A percentile compares a stretch with the other conserved stretches of the same genome.
Conservation (phyloP, 1,140 invertebrate species). For the Kradibia gibbosae region DNA sequence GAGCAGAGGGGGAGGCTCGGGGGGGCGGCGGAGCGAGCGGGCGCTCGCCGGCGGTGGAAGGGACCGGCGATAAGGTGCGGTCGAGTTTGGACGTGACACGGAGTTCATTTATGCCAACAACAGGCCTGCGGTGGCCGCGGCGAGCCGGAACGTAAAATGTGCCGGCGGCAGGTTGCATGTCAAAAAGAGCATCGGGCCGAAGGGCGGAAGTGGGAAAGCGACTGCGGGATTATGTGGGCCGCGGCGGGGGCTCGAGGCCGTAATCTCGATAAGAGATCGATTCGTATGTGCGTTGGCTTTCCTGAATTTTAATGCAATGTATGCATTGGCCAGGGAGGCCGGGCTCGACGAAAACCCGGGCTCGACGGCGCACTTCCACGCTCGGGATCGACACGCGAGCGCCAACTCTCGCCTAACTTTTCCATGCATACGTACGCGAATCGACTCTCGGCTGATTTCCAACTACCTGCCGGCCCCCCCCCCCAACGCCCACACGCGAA, state of each 20-base stretch:
- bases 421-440: slow-evolving; percentile 22
- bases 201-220: slow-evolving; percentile 43
- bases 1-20: not conserved
- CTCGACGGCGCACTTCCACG: slow-evolving; percentile 21
- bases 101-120: slow-evolving; percentile 55
- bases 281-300: slow-evolving; percentile 53
- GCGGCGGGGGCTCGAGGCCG: slow-evolving; percentile 1
- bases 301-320: slow-evolving; percentile 60
- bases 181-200: slow-evolving; percentile 43
- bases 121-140: slow-evolving; percentile 27
- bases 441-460: slow-evolving; percentile 45
- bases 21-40: not conserved
- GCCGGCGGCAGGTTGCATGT: slow-evolving; percentile 40
- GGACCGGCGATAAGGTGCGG: not conserved
- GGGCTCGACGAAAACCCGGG: slow-evolving; percentile 53
- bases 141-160: slow-evolving; percentile 25
- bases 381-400: slow-evolving; percentile 54
- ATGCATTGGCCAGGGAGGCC: slow-evolving; percentile 54
- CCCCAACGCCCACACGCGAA: not conserved
- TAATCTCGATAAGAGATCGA: slow-evolving; percentile 54
- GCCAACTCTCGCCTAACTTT: slow-evolving; percentile 5
- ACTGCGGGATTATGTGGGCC: slow-evolving; percentile 1
- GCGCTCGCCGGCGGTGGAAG: not conserved
- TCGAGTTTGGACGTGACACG: slow-evolving; percentile 26
- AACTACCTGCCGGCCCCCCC: slow-evolving; percentile 34